Evolutionary conservation across 2,888 invertebrate species (phyloP), one percentile per base, ranked within the genome.

Genomic region (Pollenia labialis): DNA sequence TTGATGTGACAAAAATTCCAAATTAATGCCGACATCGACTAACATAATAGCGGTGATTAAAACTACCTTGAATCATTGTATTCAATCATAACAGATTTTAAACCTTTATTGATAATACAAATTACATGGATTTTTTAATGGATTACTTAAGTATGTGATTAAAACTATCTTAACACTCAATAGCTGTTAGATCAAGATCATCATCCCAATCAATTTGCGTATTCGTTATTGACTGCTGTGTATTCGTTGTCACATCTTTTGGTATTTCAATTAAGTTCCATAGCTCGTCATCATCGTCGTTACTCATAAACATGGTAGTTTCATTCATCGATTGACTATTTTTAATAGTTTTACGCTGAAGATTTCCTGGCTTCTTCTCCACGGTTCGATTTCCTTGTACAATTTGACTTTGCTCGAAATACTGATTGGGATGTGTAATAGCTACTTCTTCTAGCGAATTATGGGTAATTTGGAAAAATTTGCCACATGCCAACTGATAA

Each of bases 351-450:
- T 88, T 89, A 10, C 85, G 77, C 4, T 68, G 74, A 40, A 40
- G 14, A 3, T 50, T 46, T 2, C 62, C 74, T 1, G 23, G 4
- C 18, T 62, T 71, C 75, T 81, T 88, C 50, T 89, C 89, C 1
- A 87, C 77, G 2, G 89, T 89, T 2, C 93, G 90, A 84, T 91
- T 92, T 12, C 92, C 93, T 92, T 93, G 91, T 10, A 95, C 90
- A 89, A 95, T 95, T 89, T 95, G 95, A 90, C 97, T 97, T 91
- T 97, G 97, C 90, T 96, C 96, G 93, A 97, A 99, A 93, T 97
- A 99, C 89, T 97, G 97, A 94, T 99, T 99, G 0, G 99, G 99
- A 94, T 99, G 99, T 91, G 96, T 95, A 54, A 98, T 96, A 3
- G 96, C 95, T 56, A 95, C 94, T 54, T 95, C 96, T 14, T 95